Conservation (phyloP, 2,888 invertebrate species). For the Euzetes globulus region DNA sequence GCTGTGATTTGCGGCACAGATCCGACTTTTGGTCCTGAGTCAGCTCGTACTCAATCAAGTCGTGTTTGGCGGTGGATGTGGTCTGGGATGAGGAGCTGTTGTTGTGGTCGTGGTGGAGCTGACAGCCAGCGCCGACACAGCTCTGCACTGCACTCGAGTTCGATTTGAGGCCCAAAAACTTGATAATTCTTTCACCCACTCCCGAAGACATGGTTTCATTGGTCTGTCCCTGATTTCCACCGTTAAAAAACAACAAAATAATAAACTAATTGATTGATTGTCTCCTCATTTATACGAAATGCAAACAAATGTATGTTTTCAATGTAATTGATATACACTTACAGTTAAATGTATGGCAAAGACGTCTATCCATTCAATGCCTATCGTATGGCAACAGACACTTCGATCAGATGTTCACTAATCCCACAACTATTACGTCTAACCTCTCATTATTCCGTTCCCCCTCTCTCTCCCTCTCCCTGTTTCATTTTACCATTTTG, state of each 20-base stretch:
- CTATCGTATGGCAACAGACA: too few species aligned
- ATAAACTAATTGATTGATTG: background rate
- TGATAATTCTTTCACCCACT: background rate
- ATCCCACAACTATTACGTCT: too few species aligned
- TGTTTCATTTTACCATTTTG: too few species aligned
- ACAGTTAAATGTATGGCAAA: too few species aligned
- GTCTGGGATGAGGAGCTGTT: background rate
- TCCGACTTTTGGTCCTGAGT: background rate
- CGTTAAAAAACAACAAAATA: background rate
- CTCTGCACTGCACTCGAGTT: background rate
- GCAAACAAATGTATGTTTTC: too few species aligned
- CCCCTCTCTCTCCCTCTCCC: too few species aligned
- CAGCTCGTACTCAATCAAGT: background rate
- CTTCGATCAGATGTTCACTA: too few species aligned
- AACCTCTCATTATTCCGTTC: too few species aligned
- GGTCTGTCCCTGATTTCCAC: background rate
- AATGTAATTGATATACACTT: too few species aligned
- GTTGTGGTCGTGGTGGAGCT: background rate
- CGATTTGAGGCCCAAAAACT: constrained; percentile 19
- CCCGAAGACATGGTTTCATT: background rate
- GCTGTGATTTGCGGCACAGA: background rate
- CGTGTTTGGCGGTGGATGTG: background rate
- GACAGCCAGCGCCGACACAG: background rate
- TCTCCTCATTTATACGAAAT: too few species aligned
- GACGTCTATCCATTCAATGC: too few species aligned